Base-by-base conservation (phyloP, 2,113 vertebrate species). In the Coturnix japonica region DNA sequence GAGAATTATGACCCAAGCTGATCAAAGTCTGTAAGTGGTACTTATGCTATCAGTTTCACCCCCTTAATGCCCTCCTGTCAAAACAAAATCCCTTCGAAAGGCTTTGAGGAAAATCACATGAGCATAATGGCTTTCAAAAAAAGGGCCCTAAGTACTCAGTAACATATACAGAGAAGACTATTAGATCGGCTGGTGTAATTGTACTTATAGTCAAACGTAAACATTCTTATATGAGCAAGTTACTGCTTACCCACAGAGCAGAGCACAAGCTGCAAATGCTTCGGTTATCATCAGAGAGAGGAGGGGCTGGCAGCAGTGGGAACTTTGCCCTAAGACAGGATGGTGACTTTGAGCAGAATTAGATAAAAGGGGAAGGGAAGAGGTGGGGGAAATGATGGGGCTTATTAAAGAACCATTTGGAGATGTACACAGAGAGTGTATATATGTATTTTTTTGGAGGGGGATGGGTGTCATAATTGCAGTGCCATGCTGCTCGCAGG, bases 41-140 rank as follows among this genome's bases (percentile, higher is more conserved):
- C 97, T 98, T 97, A 97, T 92, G 97, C 97, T 98, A 98, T 98
- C 98, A 96, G 97, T 98, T 98, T 98, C 97, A 97, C 96, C 97
- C 98, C 97, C 97, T 98, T 98, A 98, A 98, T 98, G 98, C 97
- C 97, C 97, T 97, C 91, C 97, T 98, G 98, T 98, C 98, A 98
- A 98, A 98, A 98, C 98, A 98, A 97, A 98, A 96, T 90, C 98
- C 97, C 93, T 97, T 89, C 88, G 93, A 98, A 98, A 98, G 97
- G 97, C 98, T 98, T 98, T 98, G 98, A 98, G 98, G 97, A 96
- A 95, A 96, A 94, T 97, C 97, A 97, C 97, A 95, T 97, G 97
- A 96, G 94, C 90, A 95, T 98, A 98, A 98, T 98, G 97, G 97
- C 96, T 96, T 91, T 96, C 95, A 95, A 71, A 92, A 96, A 96